phyloP scores from a whole-genome alignment of 2,113 vertebrate species.

The Serilophus lunatus region DNA sequence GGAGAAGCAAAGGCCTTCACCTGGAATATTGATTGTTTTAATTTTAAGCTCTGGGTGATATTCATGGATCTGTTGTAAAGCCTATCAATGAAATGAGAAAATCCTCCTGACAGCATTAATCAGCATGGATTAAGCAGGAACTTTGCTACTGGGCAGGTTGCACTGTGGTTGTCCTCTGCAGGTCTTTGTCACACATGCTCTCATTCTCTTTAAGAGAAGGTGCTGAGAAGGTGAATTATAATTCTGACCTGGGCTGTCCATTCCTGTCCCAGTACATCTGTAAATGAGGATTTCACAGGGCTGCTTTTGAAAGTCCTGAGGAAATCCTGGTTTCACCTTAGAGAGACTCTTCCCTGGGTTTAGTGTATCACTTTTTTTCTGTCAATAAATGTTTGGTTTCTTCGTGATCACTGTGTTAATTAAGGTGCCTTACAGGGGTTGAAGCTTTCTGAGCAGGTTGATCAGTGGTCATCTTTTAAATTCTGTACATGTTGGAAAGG shows the following conservation, averaged over 20 bases:
- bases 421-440: not conserved
- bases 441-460: not conserved
- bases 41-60: not conserved
- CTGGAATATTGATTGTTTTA: conserved; percentile 30
- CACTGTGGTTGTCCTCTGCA: not conserved
- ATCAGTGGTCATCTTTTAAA: not conserved
- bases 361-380: rapidly evolving
- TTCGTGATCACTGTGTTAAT: not conserved
- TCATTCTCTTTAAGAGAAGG: not conserved
- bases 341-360: not conserved
- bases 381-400: not conserved
- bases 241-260: not conserved
- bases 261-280: not conserved
- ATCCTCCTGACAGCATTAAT: conserved; percentile 33
- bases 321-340: not conserved
- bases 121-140: not conserved
- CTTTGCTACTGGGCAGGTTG: not conserved
- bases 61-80: conserved; percentile 38
- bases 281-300: not conserved
- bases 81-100: conserved; percentile 33
- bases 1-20: not conserved
- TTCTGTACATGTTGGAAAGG: not conserved
- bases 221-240: not conserved
- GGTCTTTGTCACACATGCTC: not conserved
- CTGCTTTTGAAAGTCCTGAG: not conserved